These are phyloP conservation scores for Helicoverpa armigera DNA, from an alignment of 1,140 invertebrate genomes.

Conservation along the genomic window DNA sequence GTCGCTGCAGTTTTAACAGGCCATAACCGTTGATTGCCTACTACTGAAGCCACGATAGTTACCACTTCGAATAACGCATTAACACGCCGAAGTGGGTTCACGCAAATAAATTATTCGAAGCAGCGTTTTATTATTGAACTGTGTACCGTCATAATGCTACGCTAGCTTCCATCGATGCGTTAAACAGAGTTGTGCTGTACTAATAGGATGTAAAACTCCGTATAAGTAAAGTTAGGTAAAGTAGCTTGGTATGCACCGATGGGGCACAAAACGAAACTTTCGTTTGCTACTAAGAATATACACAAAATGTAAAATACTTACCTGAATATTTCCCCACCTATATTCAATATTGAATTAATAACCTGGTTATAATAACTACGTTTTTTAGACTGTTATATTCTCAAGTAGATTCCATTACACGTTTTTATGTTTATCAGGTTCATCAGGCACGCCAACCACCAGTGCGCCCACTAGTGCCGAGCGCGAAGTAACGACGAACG, in stretches of 20 bases:
- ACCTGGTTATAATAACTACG: too few species aligned
- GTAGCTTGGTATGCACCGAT: too few species aligned
- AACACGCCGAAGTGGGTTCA: not conserved
- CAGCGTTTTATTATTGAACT: not conserved
- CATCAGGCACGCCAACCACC: not conserved
- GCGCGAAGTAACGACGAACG: constrained; percentile 33
- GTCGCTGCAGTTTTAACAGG: not conserved
- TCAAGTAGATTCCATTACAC: not conserved
- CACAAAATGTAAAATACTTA: too few species aligned
- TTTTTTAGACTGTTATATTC: not conserved
- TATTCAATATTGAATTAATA: too few species aligned
- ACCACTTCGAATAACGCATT: not conserved
- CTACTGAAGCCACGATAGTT: constrained; percentile 9
- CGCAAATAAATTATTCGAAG: constrained; percentile 5
- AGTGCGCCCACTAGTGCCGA: not conserved
- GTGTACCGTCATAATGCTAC: too few species aligned
- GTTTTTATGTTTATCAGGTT: not conserved
- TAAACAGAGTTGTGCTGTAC: too few species aligned
- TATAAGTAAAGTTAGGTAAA: too few species aligned
- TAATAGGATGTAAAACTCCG: too few species aligned
- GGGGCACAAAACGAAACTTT: too few species aligned
- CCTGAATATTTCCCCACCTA: too few species aligned
- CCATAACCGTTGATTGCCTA: constrained; percentile 7
- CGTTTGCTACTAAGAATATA: too few species aligned
- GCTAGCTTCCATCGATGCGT: too few species aligned